Evolutionary conservation across 2,888 invertebrate genomes (phyloP), one percentile per base, ranked within the genome.

Genomic region (Eristalis tenax): DNA sequence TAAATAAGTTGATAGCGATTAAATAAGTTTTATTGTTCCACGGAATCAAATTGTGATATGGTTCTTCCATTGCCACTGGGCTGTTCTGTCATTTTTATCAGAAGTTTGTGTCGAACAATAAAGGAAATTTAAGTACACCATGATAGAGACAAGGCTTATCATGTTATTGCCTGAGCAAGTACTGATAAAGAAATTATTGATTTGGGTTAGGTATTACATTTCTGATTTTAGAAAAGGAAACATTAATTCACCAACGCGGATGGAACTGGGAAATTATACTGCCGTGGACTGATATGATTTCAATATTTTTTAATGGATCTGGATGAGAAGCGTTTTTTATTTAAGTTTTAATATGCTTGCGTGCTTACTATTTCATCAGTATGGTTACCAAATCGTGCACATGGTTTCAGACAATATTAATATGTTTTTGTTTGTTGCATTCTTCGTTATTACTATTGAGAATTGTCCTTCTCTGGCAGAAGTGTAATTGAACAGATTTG

Each of bases 161-260:
- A 74, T 81, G 82, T 77, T 85, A 73, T 85, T 85, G 73, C 69
- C 18, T 43, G 18, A 64, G 77, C 73, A 82, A 82, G 69, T 82
- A 64, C 11, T 77, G 85, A 85, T 85, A 85, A 85, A 77, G 26
- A 22, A 57, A n/a, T 38, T 73, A 85, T 85, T 77, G 85, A 85
- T 85, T 82, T 77, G 77, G 64, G 84, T 81, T 80, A 77, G 75
- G 57, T 65, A 68, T 81, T 81, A 64, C 4, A 57, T 23, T 22
- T 81, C 61, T 76, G 66, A 71, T 73, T 81, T 80, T 61, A 71
- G 70, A 15, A 26, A 50, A 26, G 15, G 40, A 50, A 70, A 18
- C 43, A 68, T 65, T 38, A 32, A 66, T 40, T 50, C 35, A 69
- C 66, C 18, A 40, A 71, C 32, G 1, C 1, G 13, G 26, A 64